Percentiles rank a stretch among this genome's conserved stretches.
phyloP scores from a whole-genome alignment of 2,797 vertebrate genomes.

The Paguma larvata region DNA sequence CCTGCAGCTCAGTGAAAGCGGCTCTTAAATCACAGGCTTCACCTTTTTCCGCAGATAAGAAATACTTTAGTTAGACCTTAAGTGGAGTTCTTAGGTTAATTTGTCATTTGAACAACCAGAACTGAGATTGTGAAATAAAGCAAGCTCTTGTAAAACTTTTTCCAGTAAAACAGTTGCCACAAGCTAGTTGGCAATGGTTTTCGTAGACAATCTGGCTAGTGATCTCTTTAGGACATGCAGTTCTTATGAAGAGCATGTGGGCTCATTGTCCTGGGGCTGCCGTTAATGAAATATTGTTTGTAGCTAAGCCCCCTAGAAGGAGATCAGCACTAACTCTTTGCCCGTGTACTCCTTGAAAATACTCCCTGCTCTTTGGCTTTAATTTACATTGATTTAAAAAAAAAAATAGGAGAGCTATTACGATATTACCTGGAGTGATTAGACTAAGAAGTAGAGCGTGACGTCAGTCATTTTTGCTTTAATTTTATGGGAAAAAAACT shows the following conservation, averaged over 20 bases:
- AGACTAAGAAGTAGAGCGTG: constrained; percentile 30
- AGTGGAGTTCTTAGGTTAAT: not conserved
- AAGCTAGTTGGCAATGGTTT: not conserved
- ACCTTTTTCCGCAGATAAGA: constrained; percentile 32
- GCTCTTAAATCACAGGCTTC: constrained; percentile 4
- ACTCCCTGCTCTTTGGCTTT: constrained; percentile 2
- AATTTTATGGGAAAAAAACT: constrained; percentile 52
- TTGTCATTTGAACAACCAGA: constrained; percentile 60
- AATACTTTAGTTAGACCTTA: constrained; percentile 30
- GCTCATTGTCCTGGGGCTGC: not conserved
- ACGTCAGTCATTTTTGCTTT: constrained; percentile 1
- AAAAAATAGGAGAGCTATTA: not conserved
- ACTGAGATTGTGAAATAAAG: constrained; percentile 57
- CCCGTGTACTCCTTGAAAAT: not conserved
- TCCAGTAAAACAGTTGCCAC: not conserved
- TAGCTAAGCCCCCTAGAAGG: not conserved
- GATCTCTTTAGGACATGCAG: not conserved
- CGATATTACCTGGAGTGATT: not conserved
- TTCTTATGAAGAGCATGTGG: not conserved
- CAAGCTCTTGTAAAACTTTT: not conserved
- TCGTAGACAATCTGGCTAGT: not conserved
- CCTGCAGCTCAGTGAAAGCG: not conserved
- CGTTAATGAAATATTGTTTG: not conserved
- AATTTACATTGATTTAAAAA: not conserved
- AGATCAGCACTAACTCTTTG: not conserved